Percentiles rank a stretch among this genome's conserved stretches.
Conservation (phyloP, 37 sponge, comb jelly and placozoan species). For the Axinella damicornis region DNA sequence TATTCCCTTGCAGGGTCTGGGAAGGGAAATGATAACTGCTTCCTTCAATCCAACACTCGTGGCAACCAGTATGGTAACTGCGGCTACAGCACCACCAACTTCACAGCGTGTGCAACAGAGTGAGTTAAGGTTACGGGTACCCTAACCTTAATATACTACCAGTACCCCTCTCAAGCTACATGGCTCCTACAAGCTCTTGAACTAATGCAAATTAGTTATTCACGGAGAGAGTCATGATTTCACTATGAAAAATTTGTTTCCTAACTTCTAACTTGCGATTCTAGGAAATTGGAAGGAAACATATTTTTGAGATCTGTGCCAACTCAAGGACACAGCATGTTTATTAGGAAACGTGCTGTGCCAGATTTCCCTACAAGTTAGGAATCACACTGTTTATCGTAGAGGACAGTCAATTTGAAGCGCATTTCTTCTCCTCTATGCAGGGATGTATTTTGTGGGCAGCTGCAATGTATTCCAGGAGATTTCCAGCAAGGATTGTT, state of each 20-base stretch:
- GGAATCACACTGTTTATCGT: too few species aligned
- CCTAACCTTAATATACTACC: not conserved
- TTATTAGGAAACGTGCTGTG: too few species aligned
- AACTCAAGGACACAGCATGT: too few species aligned
- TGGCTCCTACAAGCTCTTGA: too few species aligned
- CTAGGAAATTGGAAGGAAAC: too few species aligned
- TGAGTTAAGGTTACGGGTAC: not conserved
- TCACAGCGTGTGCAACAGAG: not conserved
- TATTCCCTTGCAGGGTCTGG: too few species aligned
- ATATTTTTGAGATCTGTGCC: too few species aligned
- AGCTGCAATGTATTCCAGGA: not conserved
- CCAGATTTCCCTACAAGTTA: too few species aligned
- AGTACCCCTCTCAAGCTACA: too few species aligned
- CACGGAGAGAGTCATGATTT: too few species aligned
- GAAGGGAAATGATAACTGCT: not conserved
- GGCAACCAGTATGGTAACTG: constrained; percentile 24
- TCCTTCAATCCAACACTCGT: not conserved
- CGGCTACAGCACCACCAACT: constrained; percentile 3
- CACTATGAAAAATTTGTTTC: too few species aligned
- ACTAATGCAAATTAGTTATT: too few species aligned
- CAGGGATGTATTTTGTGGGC: constrained; percentile 13
- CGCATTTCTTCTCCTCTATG: not conserved
- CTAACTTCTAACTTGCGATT: not conserved
- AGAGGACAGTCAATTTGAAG: not conserved
- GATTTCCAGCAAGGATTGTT: not conserved